Evolutionary conservation across 2,113 vertebrate species (phyloP).

Genomic region (Cricetomys ansorgei): DNA sequence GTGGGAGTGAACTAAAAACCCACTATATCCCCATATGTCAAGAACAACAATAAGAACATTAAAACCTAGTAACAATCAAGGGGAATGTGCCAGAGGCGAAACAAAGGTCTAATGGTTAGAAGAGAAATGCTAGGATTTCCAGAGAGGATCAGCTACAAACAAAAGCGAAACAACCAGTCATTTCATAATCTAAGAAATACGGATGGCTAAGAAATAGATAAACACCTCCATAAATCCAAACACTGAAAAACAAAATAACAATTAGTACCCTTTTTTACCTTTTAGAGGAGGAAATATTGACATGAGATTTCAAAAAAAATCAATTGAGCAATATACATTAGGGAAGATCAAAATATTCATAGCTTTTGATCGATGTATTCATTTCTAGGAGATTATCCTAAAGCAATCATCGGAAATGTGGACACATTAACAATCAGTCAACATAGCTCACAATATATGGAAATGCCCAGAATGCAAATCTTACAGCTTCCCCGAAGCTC

Average conservation of each 20-base stretch:
- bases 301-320: neutral
- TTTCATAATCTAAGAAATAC: neutral
- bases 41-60: neutral
- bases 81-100: neutral
- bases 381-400: slow-evolving; percentile 40
- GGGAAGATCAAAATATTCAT: neutral
- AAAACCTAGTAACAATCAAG: neutral
- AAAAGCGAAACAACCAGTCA: neutral
- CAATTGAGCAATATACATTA: neutral
- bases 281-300: neutral
- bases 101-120: neutral
- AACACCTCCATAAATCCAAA: neutral
- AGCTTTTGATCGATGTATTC: slow-evolving; percentile 30
- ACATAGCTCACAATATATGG: neutral
- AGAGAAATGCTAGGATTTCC: neutral
- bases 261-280: neutral
- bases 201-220: neutral
- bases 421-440: neutral
- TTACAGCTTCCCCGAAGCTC: neutral
- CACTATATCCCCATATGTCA: neutral
- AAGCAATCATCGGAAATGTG: neutral
- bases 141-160: neutral
- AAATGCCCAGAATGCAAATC: neutral
- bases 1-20: neutral
- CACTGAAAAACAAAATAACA: neutral